phyloP scores from a whole-genome alignment of 2,797 vertebrate species.

The Crypturellus tataupa region DNA sequence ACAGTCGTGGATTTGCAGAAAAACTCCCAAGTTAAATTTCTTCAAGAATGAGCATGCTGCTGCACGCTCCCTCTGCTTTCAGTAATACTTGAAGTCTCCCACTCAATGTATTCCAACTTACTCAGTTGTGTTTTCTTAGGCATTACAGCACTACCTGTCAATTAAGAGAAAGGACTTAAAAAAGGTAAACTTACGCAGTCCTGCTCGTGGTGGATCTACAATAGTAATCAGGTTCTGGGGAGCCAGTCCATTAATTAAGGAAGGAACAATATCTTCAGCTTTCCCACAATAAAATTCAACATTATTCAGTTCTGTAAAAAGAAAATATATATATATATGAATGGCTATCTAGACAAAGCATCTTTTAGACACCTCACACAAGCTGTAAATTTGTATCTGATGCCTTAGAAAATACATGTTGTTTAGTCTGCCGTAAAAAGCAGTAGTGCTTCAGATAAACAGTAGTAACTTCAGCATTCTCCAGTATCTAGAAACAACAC shows the following conservation, averaged over 20 bases:
- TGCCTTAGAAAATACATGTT: not conserved
- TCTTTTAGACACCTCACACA: not conserved
- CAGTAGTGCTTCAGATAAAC: not conserved
- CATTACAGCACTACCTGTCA: not conserved
- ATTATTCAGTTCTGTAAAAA: slow-evolving; percentile 87
- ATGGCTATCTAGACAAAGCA: not conserved
- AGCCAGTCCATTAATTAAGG: slow-evolving; percentile 86
- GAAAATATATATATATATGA: not conserved
- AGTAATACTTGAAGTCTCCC: not conserved
- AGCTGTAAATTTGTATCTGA: not conserved
- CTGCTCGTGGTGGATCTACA: slow-evolving; percentile 94
- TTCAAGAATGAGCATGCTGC: not conserved
- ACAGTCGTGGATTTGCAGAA: not conserved
- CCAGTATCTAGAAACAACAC: not conserved
- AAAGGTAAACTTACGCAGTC: slow-evolving; percentile 89
- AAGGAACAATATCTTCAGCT: slow-evolving; percentile 93
- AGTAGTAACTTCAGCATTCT: not conserved
- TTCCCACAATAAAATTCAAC: slow-evolving; percentile 94
- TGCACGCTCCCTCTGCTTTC: not conserved
- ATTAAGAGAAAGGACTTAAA: fast-evolving
- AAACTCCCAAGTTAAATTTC: not conserved
- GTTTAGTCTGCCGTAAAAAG: not conserved
- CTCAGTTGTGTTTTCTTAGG: not conserved
- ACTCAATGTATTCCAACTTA: not conserved
- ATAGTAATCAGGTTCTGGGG: slow-evolving; percentile 88